Base-by-base conservation (phyloP, 2,113 vertebrate genomes). In the Heloderma charlesbogerti region DNA sequence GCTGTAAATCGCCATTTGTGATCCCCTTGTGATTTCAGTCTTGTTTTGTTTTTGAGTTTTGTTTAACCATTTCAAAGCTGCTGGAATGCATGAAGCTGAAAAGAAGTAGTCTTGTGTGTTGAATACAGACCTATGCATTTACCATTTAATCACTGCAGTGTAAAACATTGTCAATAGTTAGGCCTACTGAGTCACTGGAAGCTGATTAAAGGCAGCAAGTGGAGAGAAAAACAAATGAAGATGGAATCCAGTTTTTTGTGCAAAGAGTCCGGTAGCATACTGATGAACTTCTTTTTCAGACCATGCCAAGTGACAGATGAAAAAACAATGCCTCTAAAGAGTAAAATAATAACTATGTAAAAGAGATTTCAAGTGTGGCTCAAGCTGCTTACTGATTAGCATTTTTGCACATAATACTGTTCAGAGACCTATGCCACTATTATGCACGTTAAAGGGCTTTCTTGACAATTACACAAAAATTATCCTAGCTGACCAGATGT, bases 361-460 rank as follows among this genome's bases (percentile, higher is more conserved):
- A 96, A 96, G 91, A 97, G 95, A 95, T 95, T 96, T 93, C 93
- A 95, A 97, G 95, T 95, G 90, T 66, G 91, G 93, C 94, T 97
- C 94, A 96, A 94, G 93, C 96, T 95, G 97, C 95, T 97, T 97
- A 97, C 96, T 97, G 95, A 97, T 97, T 97, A 97, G 97, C 92
- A 87, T 94, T 96, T 96, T 63, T 93, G 93, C 92, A 94, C 92
- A 79, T 96, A 96, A 95, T 93, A 91, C 87, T 94, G 63, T 34
- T 94, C 89, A 88, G 69, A 96, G 96, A 97, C 93, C 94, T 96
- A 90, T 87, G 57, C 9, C 13, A 88, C 95, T 96, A 96, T 94
- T 96, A 96, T 97, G 95, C 96, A 91, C 95, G 95, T 93, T 95
- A 95, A 97, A 97, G 94, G 90, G 71, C 92, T 96, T 94, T 97